These are phyloP conservation scores for Brachypalpus laphriformis DNA, from an alignment of 2,888 invertebrate species.

Conservation along the genomic window DNA sequence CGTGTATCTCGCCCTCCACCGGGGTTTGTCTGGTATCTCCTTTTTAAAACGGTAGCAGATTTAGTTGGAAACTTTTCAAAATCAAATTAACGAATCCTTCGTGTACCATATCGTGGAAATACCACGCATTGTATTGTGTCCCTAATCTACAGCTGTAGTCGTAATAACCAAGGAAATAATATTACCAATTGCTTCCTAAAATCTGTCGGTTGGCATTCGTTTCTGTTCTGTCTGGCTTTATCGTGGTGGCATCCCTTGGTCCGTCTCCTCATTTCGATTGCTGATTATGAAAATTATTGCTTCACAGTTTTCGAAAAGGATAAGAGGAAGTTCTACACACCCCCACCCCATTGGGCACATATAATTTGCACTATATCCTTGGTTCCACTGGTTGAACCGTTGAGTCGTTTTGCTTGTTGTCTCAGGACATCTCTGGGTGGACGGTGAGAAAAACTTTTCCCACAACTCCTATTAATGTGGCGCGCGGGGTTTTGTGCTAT, in stretches of 20 bases:
- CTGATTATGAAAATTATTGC: slow-evolving; percentile 72
- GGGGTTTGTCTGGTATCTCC: slow-evolving; percentile 1
- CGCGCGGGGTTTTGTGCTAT: slow-evolving; percentile 3
- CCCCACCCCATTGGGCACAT: slow-evolving; percentile 13
- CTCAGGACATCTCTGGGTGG: not conserved
- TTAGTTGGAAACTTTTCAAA: slow-evolving; percentile 65
- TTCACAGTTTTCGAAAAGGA: slow-evolving; percentile 47
- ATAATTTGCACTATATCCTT: slow-evolving; percentile 51
- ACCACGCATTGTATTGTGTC: slow-evolving; percentile 50
- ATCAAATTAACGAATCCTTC: slow-evolving; percentile 71
- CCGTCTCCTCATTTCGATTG: slow-evolving; percentile 44
- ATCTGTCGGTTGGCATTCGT: slow-evolving; percentile 45
- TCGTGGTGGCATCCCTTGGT: not conserved
- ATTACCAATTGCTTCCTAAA: slow-evolving; percentile 71
- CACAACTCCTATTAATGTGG: slow-evolving; percentile 57
- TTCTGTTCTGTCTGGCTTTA: slow-evolving; percentile 38
- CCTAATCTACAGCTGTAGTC: slow-evolving; percentile 58
- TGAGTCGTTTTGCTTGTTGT: not conserved
- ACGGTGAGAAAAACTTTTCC: slow-evolving; percentile 51
- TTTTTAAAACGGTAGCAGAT: slow-evolving; percentile 35
- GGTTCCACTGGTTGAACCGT: slow-evolving; percentile 13
- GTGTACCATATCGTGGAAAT: slow-evolving; percentile 64
- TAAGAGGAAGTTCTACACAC: not conserved
- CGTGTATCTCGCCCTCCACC: not conserved
- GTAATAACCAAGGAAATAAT: slow-evolving; percentile 64